phyloP scores from a whole-genome alignment of 2,797 vertebrate species.

The Myotis vivesi region DNA sequence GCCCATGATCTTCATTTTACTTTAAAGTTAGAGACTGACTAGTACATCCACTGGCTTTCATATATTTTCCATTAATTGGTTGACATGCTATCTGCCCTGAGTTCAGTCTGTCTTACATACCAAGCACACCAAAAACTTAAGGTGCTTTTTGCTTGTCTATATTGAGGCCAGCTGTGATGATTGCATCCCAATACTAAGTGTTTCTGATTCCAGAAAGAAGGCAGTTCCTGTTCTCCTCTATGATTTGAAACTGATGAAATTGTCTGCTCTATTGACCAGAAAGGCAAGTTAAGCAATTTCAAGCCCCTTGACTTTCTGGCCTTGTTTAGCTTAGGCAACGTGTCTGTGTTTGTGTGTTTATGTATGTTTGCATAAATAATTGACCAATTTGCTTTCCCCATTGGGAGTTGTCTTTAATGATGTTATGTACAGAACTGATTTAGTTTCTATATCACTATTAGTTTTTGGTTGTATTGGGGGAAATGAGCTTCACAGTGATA shows the following conservation, averaged over 20 bases:
- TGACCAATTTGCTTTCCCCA: background rate
- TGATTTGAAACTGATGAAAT: constrained; percentile 39
- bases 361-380: constrained; percentile 36
- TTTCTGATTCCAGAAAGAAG: constrained; percentile 56
- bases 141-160: background rate
- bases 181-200: background rate
- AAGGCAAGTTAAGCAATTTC: constrained; percentile 49
- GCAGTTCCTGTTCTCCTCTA: background rate
- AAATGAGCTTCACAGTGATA: constrained; percentile 6
- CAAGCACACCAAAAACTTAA: background rate
- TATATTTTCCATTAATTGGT: constrained; percentile 46
- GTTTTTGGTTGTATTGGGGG: constrained; percentile 15
- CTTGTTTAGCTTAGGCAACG: constrained; percentile 45
- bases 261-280: constrained; percentile 9
- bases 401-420: constrained; percentile 29
- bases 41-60: background rate
- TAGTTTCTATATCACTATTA: constrained; percentile 30
- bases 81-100: background rate
- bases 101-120: background rate
- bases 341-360: background rate
- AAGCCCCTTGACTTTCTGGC: constrained; percentile 21
- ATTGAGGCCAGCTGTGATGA: background rate
- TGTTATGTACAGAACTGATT: constrained; percentile 35
- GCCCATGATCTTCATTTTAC: constrained; percentile 12
- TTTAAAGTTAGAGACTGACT: constrained; percentile 40